Percentiles rank a stretch among this genome's conserved stretches.
Evolutionary conservation across 2,113 vertebrate genomes (phyloP).

Genomic region (Morone chrysops): DNA sequence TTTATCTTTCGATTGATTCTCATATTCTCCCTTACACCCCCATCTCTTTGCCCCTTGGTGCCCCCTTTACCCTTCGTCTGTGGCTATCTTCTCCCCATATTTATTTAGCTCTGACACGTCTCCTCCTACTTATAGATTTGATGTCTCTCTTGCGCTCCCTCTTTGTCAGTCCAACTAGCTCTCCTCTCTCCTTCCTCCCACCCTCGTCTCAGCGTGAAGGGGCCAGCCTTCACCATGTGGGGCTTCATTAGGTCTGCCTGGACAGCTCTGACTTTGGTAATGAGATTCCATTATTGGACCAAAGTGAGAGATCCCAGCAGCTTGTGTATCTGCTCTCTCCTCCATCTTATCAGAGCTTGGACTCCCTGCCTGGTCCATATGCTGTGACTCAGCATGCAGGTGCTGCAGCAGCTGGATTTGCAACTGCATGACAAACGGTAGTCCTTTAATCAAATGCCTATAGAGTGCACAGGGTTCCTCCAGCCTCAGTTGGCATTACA

Average conservation of each 20-base stretch:
- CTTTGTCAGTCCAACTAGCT: conserved; percentile 51
- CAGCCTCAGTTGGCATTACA: background rate
- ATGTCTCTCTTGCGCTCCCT: conserved; percentile 53
- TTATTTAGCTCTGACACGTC: conserved; percentile 66
- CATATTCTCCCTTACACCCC: conserved; percentile 37
- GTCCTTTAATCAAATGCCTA: conserved; percentile 48
- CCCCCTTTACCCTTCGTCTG: conserved; percentile 47
- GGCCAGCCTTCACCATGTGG: conserved; percentile 63
- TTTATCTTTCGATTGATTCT: conserved; percentile 70
- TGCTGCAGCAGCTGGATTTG: conserved; percentile 55
- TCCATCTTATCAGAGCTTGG: conserved; percentile 12
- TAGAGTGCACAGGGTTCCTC: conserved; percentile 5
- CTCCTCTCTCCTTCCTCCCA: conserved; percentile 9
- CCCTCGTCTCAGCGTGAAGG: conserved; percentile 35
- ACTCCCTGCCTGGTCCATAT: conserved; percentile 39
- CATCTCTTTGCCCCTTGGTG: conserved; percentile 37
- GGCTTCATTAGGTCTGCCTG: conserved; percentile 80
- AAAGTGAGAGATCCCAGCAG: conserved; percentile 73
- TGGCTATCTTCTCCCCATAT: conserved; percentile 57
- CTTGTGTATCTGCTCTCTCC: conserved; percentile 34
- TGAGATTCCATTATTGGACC: conserved; percentile 77
- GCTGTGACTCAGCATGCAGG: conserved; percentile 54
- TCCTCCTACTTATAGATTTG: conserved; percentile 77
- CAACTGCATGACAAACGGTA: conserved; percentile 23
- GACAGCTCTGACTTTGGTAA: conserved; percentile 77